Base-by-base conservation (phyloP, 2,888 invertebrate genomes). In the Brassicogethes aeneus region DNA sequence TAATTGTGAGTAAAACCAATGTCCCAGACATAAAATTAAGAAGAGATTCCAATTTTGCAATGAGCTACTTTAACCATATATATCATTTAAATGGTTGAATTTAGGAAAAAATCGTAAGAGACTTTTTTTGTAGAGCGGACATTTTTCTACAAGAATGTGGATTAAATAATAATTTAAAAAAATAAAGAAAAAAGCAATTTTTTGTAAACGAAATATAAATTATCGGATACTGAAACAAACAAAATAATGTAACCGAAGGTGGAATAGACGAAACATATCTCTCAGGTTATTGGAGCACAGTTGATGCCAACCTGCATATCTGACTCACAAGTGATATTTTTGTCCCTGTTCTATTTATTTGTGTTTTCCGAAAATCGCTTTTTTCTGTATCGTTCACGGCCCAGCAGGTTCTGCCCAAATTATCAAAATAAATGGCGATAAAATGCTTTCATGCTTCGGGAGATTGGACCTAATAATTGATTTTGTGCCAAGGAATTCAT, bases 271-370 rank as follows among this genome's bases (percentile, higher is more conserved):
- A 47, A 50, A 46, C 53, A 57, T 55, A 54, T 47, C 55, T 52
- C 49, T 54, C 52, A 53, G 56, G 59, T 59, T 57, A 59, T 59
- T 59, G 56, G 59, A 57, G 54, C 59, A 55, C 47, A 50, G 39
- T 43, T 37, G 48, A 44, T 59, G 59, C 59, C 59, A 59, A 55
- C 41, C 48, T 48, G 45, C 50, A 50, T 51, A 48, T 50, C 42
- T 48, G 40, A 17, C 10, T 16, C 13, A 15, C 14, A 15, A 34
- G 31, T 23, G 23, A 15, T 42, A 38, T 39, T 42, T 39, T 34
- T 34, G 42, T 5, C 33, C 34, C 31, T 32, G 34, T 33, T 39
- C 33, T 39, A 23, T 42, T 41, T 41, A 17, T 30, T 14, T 35
- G 16, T 33, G 36, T 37, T 16, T 17, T 16, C 36, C 12, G 23